Percentiles rank a stretch among this genome's conserved stretches.
Evolutionary conservation across 2,888 invertebrate genomes (phyloP).

Genomic region (Epinotia bilunana): DNA sequence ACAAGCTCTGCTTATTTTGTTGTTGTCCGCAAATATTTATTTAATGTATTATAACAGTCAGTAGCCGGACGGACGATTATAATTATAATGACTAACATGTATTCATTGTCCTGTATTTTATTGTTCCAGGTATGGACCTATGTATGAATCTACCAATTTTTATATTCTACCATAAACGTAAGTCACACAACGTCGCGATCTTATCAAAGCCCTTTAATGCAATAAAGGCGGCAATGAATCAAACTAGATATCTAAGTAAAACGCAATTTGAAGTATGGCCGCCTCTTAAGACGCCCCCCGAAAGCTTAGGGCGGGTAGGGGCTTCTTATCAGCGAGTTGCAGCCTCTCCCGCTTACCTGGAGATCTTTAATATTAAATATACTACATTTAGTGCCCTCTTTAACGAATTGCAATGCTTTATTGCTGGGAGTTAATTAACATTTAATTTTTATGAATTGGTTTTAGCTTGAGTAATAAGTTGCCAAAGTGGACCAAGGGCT

Average conservation of each 20-base stretch:
- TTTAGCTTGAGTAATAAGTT: slow-evolving; percentile 21
- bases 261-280: slow-evolving; percentile 83
- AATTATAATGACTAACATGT: neutral
- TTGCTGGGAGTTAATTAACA: slow-evolving; percentile 52
- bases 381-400: slow-evolving; percentile 77
- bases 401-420: slow-evolving; percentile 71
- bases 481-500: too few species aligned
- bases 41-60: too few species aligned
- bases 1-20: too few species aligned
- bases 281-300: slow-evolving; percentile 77
- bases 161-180: slow-evolving; percentile 48
- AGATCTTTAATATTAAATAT: slow-evolving; percentile 84
- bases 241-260: slow-evolving; percentile 83
- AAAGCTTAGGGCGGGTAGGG: slow-evolving; percentile 63
- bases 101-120: slow-evolving; percentile 32
- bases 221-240: slow-evolving; percentile 82
- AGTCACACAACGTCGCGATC: slow-evolving; percentile 59
- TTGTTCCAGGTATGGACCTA: slow-evolving; percentile 64
- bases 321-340: slow-evolving; percentile 82
- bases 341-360: slow-evolving; percentile 83
- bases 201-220: slow-evolving; percentile 79
- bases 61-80: neutral
- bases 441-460: slow-evolving; percentile 44
- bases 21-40: too few species aligned
- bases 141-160: slow-evolving; percentile 50